These are phyloP conservation scores for Sinopyrophorus schimmeli DNA, from an alignment of 2,888 invertebrate genomes.

Conservation along the genomic window DNA sequence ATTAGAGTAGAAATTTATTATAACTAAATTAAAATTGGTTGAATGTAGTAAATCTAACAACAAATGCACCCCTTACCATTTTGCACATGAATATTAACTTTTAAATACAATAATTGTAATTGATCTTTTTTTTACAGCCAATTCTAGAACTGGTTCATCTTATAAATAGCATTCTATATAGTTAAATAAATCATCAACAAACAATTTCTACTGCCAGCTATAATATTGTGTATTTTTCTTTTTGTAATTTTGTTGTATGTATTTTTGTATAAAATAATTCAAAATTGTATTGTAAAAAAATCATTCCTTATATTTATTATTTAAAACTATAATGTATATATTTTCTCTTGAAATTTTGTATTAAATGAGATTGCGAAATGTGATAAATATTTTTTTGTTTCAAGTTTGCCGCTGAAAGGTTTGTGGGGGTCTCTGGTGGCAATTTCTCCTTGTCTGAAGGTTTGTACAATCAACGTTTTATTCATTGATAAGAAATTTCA, in stretches of 20 bases:
- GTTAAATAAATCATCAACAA: slow-evolving; percentile 24
- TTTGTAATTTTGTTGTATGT: slow-evolving; percentile 31
- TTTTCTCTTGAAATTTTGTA: slow-evolving; percentile 22
- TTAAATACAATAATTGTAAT: not conserved
- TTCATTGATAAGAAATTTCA: too few species aligned
- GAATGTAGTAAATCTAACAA: too few species aligned
- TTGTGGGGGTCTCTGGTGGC: too few species aligned
- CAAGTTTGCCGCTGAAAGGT: slow-evolving; percentile 15
- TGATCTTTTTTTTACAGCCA: slow-evolving; percentile 34
- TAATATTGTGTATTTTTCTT: slow-evolving; percentile 34
- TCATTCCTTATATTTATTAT: slow-evolving; percentile 28
- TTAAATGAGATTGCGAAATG: slow-evolving; percentile 21
- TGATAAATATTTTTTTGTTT: slow-evolving; percentile 15
- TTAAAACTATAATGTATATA: slow-evolving; percentile 22
- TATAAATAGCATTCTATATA: slow-evolving; percentile 37
- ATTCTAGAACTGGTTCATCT: slow-evolving; percentile 36
- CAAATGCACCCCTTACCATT: slow-evolving; percentile 39
- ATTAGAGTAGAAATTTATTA: too few species aligned
- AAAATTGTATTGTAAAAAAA: slow-evolving; percentile 32
- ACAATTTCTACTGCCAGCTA: slow-evolving; percentile 40
- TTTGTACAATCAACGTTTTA: too few species aligned
- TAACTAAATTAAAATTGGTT: too few species aligned
- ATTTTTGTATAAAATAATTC: slow-evolving; percentile 29
- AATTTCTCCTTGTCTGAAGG: too few species aligned
- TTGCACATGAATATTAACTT: slow-evolving; percentile 18